Conservation (phyloP, 2,113 vertebrate genomes). For the Serilophus lunatus region DNA sequence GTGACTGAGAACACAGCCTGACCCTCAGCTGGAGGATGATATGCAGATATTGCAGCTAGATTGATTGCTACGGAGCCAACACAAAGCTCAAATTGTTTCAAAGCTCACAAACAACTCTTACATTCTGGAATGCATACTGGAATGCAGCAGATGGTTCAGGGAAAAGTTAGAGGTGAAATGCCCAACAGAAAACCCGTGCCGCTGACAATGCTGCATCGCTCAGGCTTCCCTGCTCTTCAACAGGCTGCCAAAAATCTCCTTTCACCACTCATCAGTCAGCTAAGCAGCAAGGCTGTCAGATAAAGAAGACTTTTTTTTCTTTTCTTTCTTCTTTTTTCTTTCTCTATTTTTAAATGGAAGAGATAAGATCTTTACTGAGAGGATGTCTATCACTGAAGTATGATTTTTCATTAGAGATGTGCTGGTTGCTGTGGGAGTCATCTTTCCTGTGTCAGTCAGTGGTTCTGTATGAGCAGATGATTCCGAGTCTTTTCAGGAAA, state of each 20-base stretch:
- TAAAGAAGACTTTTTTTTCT: neutral
- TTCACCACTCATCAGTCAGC: constrained; percentile 1
- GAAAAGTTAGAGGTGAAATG: constrained; percentile 37
- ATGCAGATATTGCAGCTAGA: constrained; percentile 7
- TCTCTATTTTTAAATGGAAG: neutral
- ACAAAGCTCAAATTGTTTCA: constrained; percentile 50
- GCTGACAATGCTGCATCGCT: neutral
- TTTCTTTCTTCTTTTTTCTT: neutral
- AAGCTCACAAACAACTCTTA: constrained; percentile 37
- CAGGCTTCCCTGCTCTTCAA: constrained; percentile 12
- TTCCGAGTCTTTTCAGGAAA: neutral
- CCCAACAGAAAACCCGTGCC: neutral
- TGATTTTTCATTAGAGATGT: neutral
- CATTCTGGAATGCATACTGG: constrained; percentile 32
- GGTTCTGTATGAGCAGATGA: neutral
- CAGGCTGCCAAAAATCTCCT: constrained; percentile 12
- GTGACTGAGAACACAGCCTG: neutral
- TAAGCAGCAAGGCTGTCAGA: neutral
- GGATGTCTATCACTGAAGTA: neutral
- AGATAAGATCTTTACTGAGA: neutral
- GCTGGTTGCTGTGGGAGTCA: neutral
- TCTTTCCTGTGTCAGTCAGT: neutral
- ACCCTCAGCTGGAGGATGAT: constrained; percentile 20
- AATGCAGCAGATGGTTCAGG: constrained; percentile 61
- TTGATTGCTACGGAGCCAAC: neutral